Evolutionary conservation across 64 coral and sea anemone genomes (phyloP).

Genomic region (Astreopora myriophthalma): DNA sequence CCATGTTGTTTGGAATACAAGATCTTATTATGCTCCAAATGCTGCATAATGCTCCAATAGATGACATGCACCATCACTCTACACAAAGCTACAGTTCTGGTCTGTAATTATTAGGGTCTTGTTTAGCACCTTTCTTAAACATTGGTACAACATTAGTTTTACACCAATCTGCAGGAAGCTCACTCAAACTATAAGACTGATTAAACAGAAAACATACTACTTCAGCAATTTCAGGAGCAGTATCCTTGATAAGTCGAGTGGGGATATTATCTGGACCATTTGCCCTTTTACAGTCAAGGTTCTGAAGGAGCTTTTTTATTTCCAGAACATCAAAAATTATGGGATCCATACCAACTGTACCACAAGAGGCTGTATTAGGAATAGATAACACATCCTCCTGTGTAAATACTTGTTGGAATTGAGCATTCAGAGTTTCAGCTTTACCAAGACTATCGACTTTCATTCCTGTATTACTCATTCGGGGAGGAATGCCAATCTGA

Average conservation of each 20-base stretch:
- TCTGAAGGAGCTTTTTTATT: slow-evolving; percentile 54
- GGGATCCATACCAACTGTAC: not conserved
- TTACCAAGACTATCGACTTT: slow-evolving; percentile 60
- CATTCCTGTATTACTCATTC: slow-evolving; percentile 39
- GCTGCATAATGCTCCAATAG: slow-evolving; percentile 47
- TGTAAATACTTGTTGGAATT: slow-evolving; percentile 77
- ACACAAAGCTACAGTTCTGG: slow-evolving; percentile 32
- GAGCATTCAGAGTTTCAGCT: slow-evolving; percentile 58
- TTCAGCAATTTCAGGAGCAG: slow-evolving; percentile 53
- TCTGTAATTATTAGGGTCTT: slow-evolving; percentile 62
- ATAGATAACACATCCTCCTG: slow-evolving; percentile 57
- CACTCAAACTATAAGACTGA: slow-evolving; percentile 48
- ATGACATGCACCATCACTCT: slow-evolving; percentile 59
- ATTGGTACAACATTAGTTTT: slow-evolving; percentile 48
- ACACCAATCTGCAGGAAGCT: slow-evolving; percentile 53
- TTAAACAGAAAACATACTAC: slow-evolving; percentile 67
- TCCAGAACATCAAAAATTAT: slow-evolving; percentile 55
- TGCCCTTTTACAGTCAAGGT: slow-evolving; percentile 61
- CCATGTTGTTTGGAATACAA: slow-evolving; percentile 44
- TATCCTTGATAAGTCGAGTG: slow-evolving; percentile 44
- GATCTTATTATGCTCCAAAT: slow-evolving; percentile 73
- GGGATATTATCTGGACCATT: slow-evolving; percentile 64
- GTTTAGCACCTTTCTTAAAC: no score
- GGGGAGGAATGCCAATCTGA: no score
- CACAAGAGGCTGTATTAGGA: slow-evolving; percentile 6